These are phyloP conservation scores for Diplazon laetatorius DNA, from an alignment of 2,888 invertebrate genomes.

Conservation along the genomic window DNA sequence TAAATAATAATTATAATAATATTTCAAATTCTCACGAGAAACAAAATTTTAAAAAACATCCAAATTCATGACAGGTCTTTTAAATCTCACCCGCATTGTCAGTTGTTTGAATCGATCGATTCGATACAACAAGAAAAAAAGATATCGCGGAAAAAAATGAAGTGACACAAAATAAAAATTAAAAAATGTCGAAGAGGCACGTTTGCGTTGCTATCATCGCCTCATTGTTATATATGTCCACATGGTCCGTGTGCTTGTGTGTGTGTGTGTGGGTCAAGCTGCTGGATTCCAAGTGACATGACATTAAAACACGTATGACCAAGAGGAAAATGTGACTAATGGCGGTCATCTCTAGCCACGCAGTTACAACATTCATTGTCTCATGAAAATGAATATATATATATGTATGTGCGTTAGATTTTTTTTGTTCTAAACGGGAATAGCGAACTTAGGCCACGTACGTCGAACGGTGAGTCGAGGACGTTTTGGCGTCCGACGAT, in stretches of 20 bases:
- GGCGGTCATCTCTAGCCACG: slow-evolving; percentile 1
- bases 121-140: not conserved
- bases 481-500: slow-evolving; percentile 26
- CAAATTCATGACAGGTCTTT: too few relatives aligned
- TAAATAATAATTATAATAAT: not conserved
- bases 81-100: too few relatives aligned
- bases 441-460: slow-evolving; percentile 24
- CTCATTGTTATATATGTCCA: not conserved
- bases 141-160: slow-evolving; percentile 14
- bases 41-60: too few relatives aligned
- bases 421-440: too few relatives aligned
- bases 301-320: slow-evolving; percentile 3
- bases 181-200: not conserved
- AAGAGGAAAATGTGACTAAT: not conserved
- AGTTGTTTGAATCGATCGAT: too few relatives aligned
- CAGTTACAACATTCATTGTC: not conserved
- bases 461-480: slow-evolving; percentile 34
- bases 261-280: too few relatives aligned
- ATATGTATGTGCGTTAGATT: too few relatives aligned
- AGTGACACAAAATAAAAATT: not conserved
- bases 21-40: too few relatives aligned
- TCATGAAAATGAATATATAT: not conserved
- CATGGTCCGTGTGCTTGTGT: slow-evolving; percentile 20
- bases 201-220: slow-evolving; percentile 8
- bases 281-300: not conserved